phyloP scores from a whole-genome alignment of 2,797 vertebrate genomes.

The Pygocentrus nattereri region DNA sequence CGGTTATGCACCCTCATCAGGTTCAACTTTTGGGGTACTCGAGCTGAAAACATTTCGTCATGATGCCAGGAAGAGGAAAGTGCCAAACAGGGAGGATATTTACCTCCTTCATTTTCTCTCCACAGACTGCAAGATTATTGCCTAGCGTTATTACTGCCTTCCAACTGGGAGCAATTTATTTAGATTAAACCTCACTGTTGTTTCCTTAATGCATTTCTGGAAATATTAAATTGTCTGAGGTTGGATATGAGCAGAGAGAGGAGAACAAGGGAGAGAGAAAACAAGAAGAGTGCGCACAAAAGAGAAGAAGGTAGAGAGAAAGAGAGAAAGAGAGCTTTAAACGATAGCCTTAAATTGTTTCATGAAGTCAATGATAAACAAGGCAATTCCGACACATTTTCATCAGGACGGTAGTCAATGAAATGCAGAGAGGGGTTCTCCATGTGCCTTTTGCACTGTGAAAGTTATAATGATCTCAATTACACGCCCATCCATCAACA shows the following conservation, averaged over 20 bases:
- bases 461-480: constrained; percentile 63
- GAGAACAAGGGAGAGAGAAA: constrained; percentile 14
- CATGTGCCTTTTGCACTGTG: constrained; percentile 31
- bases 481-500: constrained; percentile 58
- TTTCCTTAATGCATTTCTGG: constrained; percentile 74
- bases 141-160: constrained; percentile 78
- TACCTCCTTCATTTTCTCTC: constrained; percentile 82
- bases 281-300: constrained; percentile 2
- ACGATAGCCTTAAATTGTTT: constrained; percentile 65
- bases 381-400: constrained; percentile 57
- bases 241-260: constrained; percentile 51
- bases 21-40: constrained; percentile 62
- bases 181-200: constrained; percentile 80
- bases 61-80: constrained; percentile 56
- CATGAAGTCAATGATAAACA: constrained; percentile 63
- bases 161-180: constrained; percentile 84
- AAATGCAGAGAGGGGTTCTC: constrained; percentile 36
- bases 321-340: constrained; percentile 45
- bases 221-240: constrained; percentile 64
- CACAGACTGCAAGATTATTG: constrained; percentile 75
- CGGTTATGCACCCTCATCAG: constrained; percentile 52
- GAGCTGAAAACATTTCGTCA: constrained; percentile 54
- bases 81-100: constrained; percentile 73
- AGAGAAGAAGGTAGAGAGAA: neutral
- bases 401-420: constrained; percentile 45